Evolutionary conservation across 2,113 vertebrate genomes (phyloP).

Genomic region (Acanthochromis polyacanthus): DNA sequence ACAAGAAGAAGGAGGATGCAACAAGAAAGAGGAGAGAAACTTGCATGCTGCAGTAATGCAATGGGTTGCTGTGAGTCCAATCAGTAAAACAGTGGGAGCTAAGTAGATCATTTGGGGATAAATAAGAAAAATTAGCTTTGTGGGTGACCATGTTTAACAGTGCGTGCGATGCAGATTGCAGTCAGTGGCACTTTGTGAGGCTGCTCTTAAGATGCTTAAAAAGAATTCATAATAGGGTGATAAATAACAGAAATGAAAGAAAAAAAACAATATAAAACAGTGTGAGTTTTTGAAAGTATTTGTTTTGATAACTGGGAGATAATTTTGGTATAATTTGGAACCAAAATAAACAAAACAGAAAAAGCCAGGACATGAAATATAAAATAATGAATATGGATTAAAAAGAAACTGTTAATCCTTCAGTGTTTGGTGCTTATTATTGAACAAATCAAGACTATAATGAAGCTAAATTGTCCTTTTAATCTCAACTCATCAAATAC

Average conservation of each 20-base stretch:
- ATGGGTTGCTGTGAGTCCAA: constrained; percentile 81
- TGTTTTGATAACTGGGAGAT: background rate
- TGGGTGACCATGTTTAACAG: background rate
- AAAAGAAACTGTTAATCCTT: background rate
- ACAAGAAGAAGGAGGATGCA: constrained; percentile 38
- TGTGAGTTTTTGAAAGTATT: too few relatives aligned
- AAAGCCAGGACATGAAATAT: background rate
- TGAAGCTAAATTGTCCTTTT: background rate
- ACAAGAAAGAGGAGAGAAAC: constrained; percentile 47
- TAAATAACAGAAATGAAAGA: background rate
- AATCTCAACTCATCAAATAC: too few relatives aligned
- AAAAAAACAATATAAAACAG: too few relatives aligned
- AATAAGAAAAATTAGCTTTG: background rate
- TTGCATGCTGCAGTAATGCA: constrained; percentile 81
- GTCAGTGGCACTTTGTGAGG: constrained; percentile 35
- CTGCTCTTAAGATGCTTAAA: constrained; percentile 11
- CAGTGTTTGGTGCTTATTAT: background rate
- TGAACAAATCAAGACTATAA: background rate
- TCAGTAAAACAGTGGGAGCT: constrained; percentile 15
- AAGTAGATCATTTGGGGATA: background rate
- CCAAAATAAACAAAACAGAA: background rate
- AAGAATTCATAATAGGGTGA: background rate
- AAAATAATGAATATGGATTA: background rate
- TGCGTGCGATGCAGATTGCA: constrained; percentile 21
- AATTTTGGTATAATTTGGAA: background rate